Percentiles rank a stretch among this genome's conserved stretches.
These are phyloP conservation scores for Eupeodes latifasciatus DNA, from an alignment of 2,888 invertebrate genomes.

Conservation along the genomic window DNA sequence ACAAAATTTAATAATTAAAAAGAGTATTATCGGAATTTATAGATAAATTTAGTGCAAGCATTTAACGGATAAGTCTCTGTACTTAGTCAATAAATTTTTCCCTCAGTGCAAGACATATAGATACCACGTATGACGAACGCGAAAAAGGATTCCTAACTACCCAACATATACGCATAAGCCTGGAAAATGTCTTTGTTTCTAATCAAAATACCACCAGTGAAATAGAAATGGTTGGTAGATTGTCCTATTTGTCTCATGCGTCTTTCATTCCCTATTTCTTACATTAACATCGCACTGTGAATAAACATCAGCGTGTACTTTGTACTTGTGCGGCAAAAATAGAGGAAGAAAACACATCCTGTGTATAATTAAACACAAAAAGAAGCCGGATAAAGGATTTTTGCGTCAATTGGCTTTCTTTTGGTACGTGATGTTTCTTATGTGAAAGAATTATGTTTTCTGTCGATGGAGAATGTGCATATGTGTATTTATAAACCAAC, in stretches of 20 bases:
- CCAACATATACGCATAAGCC: no score
- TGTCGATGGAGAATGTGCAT: background rate
- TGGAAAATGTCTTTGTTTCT: conserved; percentile 48
- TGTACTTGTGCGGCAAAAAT: background rate
- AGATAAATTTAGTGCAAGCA: no score
- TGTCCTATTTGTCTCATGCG: conserved; percentile 9
- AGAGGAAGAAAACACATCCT: conserved; percentile 46
- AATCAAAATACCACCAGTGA: conserved; percentile 40
- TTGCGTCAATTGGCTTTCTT: conserved; percentile 59
- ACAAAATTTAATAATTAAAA: no score
- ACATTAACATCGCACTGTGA: background rate
- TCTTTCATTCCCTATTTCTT: no score
- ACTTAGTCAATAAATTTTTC: no score
- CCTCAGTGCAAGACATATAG: no score
- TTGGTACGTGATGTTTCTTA: conserved; percentile 21
- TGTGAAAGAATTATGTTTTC: conserved; percentile 18
- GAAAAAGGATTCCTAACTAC: background rate
- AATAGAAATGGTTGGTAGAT: conserved; percentile 15
- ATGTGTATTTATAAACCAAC: conserved; percentile 6
- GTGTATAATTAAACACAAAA: conserved; percentile 61
- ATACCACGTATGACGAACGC: background rate
- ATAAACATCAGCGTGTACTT: background rate
- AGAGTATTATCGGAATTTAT: no score
- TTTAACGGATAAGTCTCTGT: no score
- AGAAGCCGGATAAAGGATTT: conserved; percentile 54